Percentiles rank a stretch among this genome's conserved stretches.
phyloP scores from a whole-genome alignment of 2,888 invertebrate genomes.

The Macaria notata region DNA sequence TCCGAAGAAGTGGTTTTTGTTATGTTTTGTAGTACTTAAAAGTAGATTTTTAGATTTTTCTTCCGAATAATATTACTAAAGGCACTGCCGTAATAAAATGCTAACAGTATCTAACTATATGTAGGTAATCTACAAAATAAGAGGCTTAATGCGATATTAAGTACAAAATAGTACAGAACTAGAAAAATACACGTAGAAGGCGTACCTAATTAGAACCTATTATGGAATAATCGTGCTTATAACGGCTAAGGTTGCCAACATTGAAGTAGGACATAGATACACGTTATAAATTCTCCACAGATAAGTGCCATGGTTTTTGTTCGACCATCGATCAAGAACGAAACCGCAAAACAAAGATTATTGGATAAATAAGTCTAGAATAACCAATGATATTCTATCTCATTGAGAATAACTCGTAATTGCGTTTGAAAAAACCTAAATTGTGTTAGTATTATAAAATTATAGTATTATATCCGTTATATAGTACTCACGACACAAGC shows the following conservation, averaged over 20 bases:
- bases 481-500: no score
- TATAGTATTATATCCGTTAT: no score
- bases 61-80: background rate
- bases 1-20: no score
- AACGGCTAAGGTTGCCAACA: constrained; percentile 13
- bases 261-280: constrained; percentile 17
- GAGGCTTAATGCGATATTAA: constrained; percentile 2
- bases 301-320: constrained; percentile 20
- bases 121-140: background rate
- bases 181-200: constrained; percentile 9
- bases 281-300: constrained; percentile 22
- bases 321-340: constrained; percentile 20
- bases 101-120: background rate
- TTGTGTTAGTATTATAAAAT: no score
- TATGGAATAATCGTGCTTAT: constrained; percentile 20
- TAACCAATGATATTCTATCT: constrained; percentile 47
- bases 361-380: constrained; percentile 43
- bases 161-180: background rate
- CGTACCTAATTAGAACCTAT: constrained; percentile 21
- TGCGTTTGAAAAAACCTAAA: no score
- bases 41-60: no score
- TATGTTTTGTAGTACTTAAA: no score
- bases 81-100: background rate
- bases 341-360: constrained; percentile 18
- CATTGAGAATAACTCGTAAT: no score